Evolutionary conservation across 2,888 invertebrate species (phyloP).

Genomic region (Sinohyriopsis cumingii): DNA sequence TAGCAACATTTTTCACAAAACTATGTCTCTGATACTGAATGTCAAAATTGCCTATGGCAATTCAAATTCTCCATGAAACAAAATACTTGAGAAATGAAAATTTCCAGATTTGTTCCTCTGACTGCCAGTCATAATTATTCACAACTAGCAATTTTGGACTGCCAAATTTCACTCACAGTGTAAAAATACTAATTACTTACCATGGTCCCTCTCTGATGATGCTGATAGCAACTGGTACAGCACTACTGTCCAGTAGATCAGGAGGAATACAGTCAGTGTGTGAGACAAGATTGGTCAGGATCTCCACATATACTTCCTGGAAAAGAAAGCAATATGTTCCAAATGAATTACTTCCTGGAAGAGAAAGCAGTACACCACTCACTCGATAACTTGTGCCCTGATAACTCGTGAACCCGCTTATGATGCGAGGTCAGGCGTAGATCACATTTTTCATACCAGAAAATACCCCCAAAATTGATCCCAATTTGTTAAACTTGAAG

Average conservation of each 20-base stretch:
- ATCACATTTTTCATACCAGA: no score
- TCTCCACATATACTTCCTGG: constrained; percentile 52
- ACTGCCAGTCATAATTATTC: no score
- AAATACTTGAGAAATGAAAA: background rate
- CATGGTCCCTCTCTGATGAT: constrained; percentile 55
- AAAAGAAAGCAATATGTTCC: constrained; percentile 3
- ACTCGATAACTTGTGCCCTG: no score
- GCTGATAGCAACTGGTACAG: constrained; percentile 43
- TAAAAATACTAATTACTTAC: constrained; percentile 26
- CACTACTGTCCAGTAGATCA: constrained; percentile 46
- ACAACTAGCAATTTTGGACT: no score
- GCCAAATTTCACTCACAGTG: background rate
- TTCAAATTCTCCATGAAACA: background rate
- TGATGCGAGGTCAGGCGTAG: no score
- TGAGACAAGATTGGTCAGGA: constrained; percentile 36
- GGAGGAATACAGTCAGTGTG: constrained; percentile 35
- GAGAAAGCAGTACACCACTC: no score
- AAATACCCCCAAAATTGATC: no score
- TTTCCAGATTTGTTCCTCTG: background rate
- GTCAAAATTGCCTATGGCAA: no score
- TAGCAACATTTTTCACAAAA: no score
- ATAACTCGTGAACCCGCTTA: no score
- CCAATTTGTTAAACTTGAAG: no score
- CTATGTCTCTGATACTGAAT: no score
- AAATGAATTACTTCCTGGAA: background rate